Conservation (phyloP, 2,113 vertebrate genomes). For the Neoarius graeffei region DNA sequence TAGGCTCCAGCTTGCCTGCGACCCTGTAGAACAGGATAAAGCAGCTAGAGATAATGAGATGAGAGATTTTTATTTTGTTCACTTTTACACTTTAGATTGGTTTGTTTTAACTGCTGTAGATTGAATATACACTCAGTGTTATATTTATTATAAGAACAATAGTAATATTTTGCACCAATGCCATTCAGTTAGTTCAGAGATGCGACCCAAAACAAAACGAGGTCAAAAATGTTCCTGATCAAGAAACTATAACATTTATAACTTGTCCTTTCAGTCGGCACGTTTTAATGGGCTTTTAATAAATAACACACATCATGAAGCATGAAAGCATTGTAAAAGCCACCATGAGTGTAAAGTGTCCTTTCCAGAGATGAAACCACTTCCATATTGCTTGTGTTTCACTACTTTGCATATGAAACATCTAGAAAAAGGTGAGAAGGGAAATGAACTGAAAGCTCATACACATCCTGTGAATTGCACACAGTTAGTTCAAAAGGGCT, state of each 20-base stretch:
- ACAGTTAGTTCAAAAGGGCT: background rate
- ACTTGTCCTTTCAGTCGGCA: background rate
- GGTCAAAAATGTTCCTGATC: background rate
- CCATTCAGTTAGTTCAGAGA: background rate
- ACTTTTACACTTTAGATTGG: too few species aligned
- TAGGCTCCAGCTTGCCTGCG: too few species aligned
- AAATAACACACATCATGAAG: background rate
- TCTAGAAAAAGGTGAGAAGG: background rate
- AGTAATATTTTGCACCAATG: background rate
- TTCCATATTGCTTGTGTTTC: background rate
- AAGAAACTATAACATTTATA: background rate
- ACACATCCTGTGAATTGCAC: constrained; percentile 1
- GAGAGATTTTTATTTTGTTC: background rate
- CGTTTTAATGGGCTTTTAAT: background rate
- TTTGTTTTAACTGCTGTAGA: too few species aligned
- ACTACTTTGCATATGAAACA: background rate
- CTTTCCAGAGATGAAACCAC: background rate
- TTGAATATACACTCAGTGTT: background rate
- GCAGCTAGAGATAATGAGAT: too few species aligned
- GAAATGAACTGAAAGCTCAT: background rate
- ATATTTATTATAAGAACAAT: background rate
- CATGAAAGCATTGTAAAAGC: background rate
- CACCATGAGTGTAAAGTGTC: background rate
- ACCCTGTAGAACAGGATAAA: too few species aligned
- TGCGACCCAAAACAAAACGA: background rate